Conservation (phyloP, 2,888 invertebrate species). For the Venustoraphidia nigricollis region DNA sequence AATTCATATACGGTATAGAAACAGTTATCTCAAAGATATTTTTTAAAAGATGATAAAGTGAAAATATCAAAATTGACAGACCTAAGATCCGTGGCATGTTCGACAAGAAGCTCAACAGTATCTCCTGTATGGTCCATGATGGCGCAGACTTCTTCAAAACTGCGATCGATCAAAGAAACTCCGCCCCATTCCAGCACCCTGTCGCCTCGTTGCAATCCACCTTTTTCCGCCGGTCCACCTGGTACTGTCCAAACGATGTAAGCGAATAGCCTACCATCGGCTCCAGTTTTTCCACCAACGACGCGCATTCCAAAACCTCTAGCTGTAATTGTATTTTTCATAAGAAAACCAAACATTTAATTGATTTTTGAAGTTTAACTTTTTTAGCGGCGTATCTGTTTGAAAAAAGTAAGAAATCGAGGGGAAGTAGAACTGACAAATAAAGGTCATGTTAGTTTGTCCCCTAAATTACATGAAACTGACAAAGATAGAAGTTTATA, state of each 20-base stretch:
- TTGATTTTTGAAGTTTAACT: too few species aligned
- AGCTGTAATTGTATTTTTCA: conserved; percentile 32
- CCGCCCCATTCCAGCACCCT: conserved; percentile 88
- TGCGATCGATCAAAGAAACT: conserved; percentile 74
- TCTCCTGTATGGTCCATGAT: conserved; percentile 70
- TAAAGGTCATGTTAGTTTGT: too few species aligned
- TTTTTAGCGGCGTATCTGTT: too few species aligned
- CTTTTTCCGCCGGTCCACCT: conserved; percentile 82
- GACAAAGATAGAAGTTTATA: too few species aligned
- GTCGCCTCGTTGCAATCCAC: conserved; percentile 76
- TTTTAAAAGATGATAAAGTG: too few species aligned
- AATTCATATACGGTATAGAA: too few species aligned
- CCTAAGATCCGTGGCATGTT: conserved; percentile 51
- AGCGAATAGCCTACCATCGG: conserved; percentile 75
- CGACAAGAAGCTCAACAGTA: conserved; percentile 71
- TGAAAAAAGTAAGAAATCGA: too few species aligned
- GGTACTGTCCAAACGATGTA: conserved; percentile 86
- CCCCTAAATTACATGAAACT: too few species aligned
- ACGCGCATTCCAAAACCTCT: conserved; percentile 90
- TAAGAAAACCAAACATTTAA: too few species aligned
- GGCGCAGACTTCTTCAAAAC: conserved; percentile 84
- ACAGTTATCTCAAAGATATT: too few species aligned
- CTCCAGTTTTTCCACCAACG: conserved; percentile 78
- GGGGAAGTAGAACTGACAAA: too few species aligned
- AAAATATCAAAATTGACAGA: too few species aligned